A percentile compares a stretch with the other conserved stretches of the same genome.
These are phyloP conservation scores for Onchidella celtica DNA, from an alignment of 2,888 invertebrate species.

Conservation along the genomic window DNA sequence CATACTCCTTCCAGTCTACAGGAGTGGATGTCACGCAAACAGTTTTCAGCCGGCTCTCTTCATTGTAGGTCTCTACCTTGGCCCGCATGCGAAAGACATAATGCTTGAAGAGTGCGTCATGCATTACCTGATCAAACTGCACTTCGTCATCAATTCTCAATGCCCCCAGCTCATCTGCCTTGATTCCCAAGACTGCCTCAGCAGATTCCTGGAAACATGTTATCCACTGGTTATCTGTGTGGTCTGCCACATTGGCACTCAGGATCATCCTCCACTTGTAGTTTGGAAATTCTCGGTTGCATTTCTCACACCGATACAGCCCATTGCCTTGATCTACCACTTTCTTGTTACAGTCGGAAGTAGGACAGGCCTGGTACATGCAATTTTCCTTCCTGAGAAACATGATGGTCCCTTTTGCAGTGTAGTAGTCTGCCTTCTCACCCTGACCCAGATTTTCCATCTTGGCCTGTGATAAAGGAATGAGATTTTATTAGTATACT, in stretches of 20 bases:
- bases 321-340: conserved; percentile 93
- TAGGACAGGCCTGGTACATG: conserved; percentile 93
- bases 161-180: conserved; percentile 85
- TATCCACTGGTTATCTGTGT: conserved; percentile 92
- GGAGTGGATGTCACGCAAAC: conserved; percentile 86
- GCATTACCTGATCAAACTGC: conserved; percentile 83
- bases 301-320: conserved; percentile 96
- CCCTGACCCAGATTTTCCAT: conserved; percentile 84
- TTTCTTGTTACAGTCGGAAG: conserved; percentile 96
- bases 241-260: conserved; percentile 90
- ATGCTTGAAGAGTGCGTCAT: conserved; percentile 88
- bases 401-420: conserved; percentile 88
- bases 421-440: conserved; percentile 91
- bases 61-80: conserved; percentile 95
- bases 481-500: not conserved
- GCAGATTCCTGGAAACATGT: conserved; percentile 89
- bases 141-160: conserved; percentile 77
- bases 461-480: conserved; percentile 85
- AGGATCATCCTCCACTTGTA: conserved; percentile 92
- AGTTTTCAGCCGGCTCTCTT: conserved; percentile 90
- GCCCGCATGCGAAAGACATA: conserved; percentile 92
- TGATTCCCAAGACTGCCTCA: conserved; percentile 70
- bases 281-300: conserved; percentile 90
- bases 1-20: conserved; percentile 89
- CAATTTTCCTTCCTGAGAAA: conserved; percentile 90